Base-by-base conservation (phyloP, 2,113 vertebrate genomes). In the Lipophrys pholis region DNA sequence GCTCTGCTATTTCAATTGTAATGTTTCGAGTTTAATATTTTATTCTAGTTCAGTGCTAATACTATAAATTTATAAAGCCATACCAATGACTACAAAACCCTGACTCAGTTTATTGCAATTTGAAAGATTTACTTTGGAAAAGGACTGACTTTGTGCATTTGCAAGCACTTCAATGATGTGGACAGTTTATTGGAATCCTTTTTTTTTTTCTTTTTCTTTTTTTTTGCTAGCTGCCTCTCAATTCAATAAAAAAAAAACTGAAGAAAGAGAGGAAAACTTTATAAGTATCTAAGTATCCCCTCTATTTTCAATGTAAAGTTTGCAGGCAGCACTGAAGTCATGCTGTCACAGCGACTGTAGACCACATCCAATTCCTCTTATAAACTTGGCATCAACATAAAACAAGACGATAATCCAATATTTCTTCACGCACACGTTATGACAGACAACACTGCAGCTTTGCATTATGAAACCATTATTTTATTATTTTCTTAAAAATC, bases 391-490 rank as follows among this genome's bases (percentile, higher is more conserved):
- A 7, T 36, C 3, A 68, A 42, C 43, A 2, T 6, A 46, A 52
- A 70, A 40, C 43, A 9, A 36, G 16, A 8, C 58, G 11, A 48
- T 45, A 14, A 42, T 46, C 16, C 8, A 36, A 7, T 17, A 15
- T 9, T 40, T 52, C 30, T 57, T 48, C 0, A 46, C 53, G 41
- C 5, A n/a, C 53, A 48, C 6, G 36, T 41, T 38, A 12, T 61
- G 46, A 56, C 2, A 41, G 21, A 79, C 42, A 40, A 51, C 6
- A 11, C 50, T 51, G n/a, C 12, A 21, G 11, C 5, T 7, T 59
- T 40, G 60, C 5, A 42, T 55, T 59, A 42, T 67, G 15, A 72
- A 52, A 45, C 65, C 46, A 60, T 64, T 39, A 39, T 55, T 69
- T 60, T 52, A 7, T 14, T 35, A n/a, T 7, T 12, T 69, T 65